Evolutionary conservation across 1,140 invertebrate genomes (phyloP), one percentile per base, ranked within the genome.

Genomic region (Cotesia glomerata): DNA sequence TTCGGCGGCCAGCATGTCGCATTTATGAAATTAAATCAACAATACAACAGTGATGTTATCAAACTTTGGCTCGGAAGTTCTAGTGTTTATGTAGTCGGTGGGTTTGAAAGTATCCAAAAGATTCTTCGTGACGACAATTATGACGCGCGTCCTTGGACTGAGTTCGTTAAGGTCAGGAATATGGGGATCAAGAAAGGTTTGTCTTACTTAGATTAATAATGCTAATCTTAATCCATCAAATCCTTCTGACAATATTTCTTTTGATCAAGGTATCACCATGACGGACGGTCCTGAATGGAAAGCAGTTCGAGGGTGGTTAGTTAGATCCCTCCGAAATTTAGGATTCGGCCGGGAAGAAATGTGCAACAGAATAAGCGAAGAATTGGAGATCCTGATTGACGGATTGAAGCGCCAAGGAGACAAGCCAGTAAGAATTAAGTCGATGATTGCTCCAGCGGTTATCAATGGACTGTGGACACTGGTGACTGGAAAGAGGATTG

Each of bases 391-490:
- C 1, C 80, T 92, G 35, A 61, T 91, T 1, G 76, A 88, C 0
- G 83, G 81, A 32, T 81, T 92, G 13, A 67, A 81, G 39, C 26
- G 8, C 1, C 45, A 66, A 61, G 74, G 86, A 11, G 80, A 84
- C 1, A 77, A 81, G 2, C 79, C 89, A 16, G 80, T 85, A 69
- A 74, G 0, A 80, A 88, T 76, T 73, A 83, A 72, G 74, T 81
- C 82, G 0, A 77, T 89, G 71, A 80, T 93, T 35, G 88, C 90
- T 0, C 86, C 89, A 14, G 89, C 90, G 11, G 91, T 94, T 0
- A 87, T 95, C 72, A 95, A 95, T 80, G 90, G 94, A 1, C 78
- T 95, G 1, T 95, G 93, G 94, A 90, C 88, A 18, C 85, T 94
- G 39, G 88, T 91, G 1, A 90, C 92, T 7, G 95, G 94, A 66